Evolutionary conservation across 2,797 vertebrate genomes (phyloP).

Genomic region (Brachymystax lenok): DNA sequence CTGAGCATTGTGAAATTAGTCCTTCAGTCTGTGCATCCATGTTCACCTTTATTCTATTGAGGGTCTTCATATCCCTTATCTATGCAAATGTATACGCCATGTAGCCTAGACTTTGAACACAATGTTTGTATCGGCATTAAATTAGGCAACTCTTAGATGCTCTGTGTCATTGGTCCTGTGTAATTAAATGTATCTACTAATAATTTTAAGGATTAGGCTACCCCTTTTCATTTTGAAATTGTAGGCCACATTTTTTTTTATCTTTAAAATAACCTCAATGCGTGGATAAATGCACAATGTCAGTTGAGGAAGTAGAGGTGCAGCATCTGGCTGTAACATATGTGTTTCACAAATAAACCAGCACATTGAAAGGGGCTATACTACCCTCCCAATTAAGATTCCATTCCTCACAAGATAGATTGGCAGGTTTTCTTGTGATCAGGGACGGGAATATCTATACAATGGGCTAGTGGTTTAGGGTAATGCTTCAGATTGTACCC

Average conservation of each 20-base stretch:
- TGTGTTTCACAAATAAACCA: background rate
- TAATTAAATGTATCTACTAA: background rate
- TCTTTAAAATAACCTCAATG: constrained; percentile 8
- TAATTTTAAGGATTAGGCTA: background rate
- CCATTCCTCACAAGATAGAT: background rate
- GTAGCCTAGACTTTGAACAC: constrained; percentile 2
- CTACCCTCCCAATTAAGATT: background rate
- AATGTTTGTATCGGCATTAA: background rate
- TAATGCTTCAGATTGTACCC: constrained; percentile 36
- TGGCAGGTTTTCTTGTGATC: constrained; percentile 20
- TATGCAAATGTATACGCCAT: constrained; percentile 14
- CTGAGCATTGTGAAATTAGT: constrained; percentile 9
- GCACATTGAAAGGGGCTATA: background rate
- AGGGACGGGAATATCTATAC: constrained; percentile 37
- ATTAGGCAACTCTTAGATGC: background rate
- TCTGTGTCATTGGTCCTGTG: background rate
- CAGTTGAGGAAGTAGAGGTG: constrained; percentile 22
- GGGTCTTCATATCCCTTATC: constrained; percentile 20
- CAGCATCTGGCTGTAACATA: constrained; percentile 32
- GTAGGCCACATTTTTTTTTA: background rate
- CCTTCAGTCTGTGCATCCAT: constrained; percentile 1
- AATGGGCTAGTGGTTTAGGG: constrained; percentile 47
- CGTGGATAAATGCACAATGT: constrained; percentile 31
- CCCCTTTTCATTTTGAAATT: background rate
- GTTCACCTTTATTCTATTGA: constrained; percentile 3